phyloP scores from a whole-genome alignment of 2,888 invertebrate genomes.

The Andrena dorsata region DNA sequence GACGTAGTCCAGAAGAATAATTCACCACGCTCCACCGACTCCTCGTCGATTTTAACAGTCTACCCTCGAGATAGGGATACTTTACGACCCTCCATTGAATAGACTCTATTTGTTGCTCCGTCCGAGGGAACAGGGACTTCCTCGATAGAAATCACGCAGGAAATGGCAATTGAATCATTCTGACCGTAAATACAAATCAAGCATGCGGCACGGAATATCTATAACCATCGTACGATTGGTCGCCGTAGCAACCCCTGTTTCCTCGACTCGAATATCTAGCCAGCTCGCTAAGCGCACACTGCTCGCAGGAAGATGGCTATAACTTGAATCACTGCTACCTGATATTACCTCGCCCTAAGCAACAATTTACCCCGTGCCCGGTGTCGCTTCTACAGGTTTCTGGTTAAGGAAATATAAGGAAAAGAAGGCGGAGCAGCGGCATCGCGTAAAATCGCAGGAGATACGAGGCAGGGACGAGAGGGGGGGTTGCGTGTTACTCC shows the following conservation, averaged over 20 bases:
- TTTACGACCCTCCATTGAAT: conserved; percentile 11
- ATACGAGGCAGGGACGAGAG: background rate
- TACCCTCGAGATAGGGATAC: background rate
- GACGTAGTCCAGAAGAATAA: background rate
- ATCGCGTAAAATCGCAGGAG: conserved; percentile 20
- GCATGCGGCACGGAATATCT: too few species aligned
- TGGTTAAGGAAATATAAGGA: conserved; percentile 16
- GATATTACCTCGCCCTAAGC: too few species aligned
- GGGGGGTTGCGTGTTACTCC: conserved; percentile 24
- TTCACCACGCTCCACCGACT: background rate
- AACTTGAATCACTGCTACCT: too few species aligned
- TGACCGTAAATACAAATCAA: too few species aligned
- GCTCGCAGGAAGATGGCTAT: too few species aligned
- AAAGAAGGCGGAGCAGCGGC: background rate
- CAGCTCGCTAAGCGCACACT: too few species aligned
- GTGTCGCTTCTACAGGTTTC: too few species aligned
- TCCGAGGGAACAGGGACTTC: background rate
- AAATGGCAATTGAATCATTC: background rate
- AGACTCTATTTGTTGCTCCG: background rate
- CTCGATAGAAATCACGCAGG: background rate
- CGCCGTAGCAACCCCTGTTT: too few species aligned
- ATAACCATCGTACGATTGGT: too few species aligned
- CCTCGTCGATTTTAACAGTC: conserved; percentile 20
- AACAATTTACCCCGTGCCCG: too few species aligned
- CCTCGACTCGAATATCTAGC: too few species aligned